Evolutionary conservation across 2,797 vertebrate species (phyloP).

Genomic region (Sebastes matsubarae): DNA sequence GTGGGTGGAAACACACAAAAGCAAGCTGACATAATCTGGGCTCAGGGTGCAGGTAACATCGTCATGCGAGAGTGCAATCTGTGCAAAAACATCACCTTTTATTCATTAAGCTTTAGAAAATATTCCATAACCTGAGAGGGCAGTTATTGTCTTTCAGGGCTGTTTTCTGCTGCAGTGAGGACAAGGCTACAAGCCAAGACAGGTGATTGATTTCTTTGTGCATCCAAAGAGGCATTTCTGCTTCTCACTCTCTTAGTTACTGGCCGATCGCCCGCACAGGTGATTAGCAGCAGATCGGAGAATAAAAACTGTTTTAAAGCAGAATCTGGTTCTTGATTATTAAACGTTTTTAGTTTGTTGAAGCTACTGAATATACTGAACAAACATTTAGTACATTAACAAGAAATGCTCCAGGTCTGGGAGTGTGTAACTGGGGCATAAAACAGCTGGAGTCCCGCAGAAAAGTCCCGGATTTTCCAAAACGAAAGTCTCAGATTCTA

Average conservation of each 20-base stretch:
- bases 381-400: not conserved
- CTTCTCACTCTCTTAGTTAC: not conserved
- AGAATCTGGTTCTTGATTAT: not conserved
- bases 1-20: not conserved
- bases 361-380: not conserved
- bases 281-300: not conserved
- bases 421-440: not conserved
- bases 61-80: not conserved
- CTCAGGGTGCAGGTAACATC: not conserved
- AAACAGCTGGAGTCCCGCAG: constrained; percentile 10
- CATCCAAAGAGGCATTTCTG: constrained; percentile 6
- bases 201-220: constrained; percentile 31
- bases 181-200: not conserved
- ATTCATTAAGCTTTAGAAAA: not conserved
- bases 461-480: constrained; percentile 14
- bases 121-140: not conserved
- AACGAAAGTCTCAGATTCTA: not conserved
- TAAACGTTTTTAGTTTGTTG: not conserved
- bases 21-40: not conserved
- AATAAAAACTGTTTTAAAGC: not conserved
- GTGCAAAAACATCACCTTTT: not conserved
- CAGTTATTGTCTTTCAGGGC: not conserved
- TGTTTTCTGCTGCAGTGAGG: not conserved
- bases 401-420: not conserved
- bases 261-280: not conserved